Percentiles rank a stretch among this genome's conserved stretches.
These are phyloP conservation scores for Gastrophysa polygoni DNA, from an alignment of 2,888 invertebrate genomes.

Conservation along the genomic window DNA sequence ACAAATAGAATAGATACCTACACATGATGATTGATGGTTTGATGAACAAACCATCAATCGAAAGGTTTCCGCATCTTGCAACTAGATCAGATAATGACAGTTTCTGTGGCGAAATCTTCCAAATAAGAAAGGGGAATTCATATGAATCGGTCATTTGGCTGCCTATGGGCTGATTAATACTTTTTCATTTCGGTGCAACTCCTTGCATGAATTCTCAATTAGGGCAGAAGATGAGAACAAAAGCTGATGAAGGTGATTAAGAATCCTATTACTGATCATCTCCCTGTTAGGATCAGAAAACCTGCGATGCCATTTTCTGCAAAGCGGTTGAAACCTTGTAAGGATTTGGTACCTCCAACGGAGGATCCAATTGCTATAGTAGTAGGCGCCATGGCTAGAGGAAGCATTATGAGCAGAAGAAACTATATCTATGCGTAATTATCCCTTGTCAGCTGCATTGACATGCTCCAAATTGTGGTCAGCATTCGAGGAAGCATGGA, in stretches of 20 bases:
- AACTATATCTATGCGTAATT: slow-evolving; percentile 90
- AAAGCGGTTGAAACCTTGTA: slow-evolving; percentile 69
- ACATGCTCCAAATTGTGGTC: slow-evolving; percentile 94
- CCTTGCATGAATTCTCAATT: slow-evolving; percentile 91
- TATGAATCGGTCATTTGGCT: too few species aligned
- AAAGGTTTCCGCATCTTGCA: too few species aligned
- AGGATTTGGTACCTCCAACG: slow-evolving; percentile 77
- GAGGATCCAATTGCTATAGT: slow-evolving; percentile 88
- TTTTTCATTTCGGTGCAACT: slow-evolving; percentile 83
- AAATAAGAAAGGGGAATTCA: too few species aligned
- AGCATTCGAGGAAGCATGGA: slow-evolving; percentile 95
- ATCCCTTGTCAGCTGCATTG: slow-evolving; percentile 94
- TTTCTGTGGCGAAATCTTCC: too few species aligned
- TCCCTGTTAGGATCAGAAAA: slow-evolving; percentile 93
- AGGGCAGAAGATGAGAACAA: slow-evolving; percentile 87
- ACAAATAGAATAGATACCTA: too few species aligned
- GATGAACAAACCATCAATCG: too few species aligned
- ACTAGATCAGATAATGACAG: too few species aligned
- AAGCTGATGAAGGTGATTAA: slow-evolving; percentile 95
- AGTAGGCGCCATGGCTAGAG: slow-evolving; percentile 97
- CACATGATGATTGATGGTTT: too few species aligned
- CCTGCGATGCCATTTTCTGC: slow-evolving; percentile 89
- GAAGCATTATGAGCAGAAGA: slow-evolving; percentile 93
- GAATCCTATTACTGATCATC: slow-evolving; percentile 92
- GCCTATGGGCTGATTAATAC: too few species aligned